A percentile compares a stretch with the other conserved stretches of the same genome.
phyloP scores from a whole-genome alignment of 1,140 invertebrate genomes.

The Drosophila grimshawi region DNA sequence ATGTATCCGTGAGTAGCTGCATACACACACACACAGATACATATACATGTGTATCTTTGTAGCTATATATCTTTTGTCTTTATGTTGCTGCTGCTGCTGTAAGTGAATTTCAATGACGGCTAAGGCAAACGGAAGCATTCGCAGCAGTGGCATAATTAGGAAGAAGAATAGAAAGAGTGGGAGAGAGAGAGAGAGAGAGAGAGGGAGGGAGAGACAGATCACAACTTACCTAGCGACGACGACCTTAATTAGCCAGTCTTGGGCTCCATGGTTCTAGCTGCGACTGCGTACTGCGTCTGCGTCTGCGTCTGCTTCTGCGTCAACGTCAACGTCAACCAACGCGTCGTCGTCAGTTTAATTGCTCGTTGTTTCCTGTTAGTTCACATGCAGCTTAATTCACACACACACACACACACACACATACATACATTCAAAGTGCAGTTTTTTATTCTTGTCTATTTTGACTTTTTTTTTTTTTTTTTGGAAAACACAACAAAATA shows the following conservation, averaged over 20 bases:
- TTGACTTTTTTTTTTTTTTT: conserved; percentile 22
- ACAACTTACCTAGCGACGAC: conserved; percentile 77
- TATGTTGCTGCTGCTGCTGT: conserved; percentile 27
- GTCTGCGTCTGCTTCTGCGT: conserved; percentile 22
- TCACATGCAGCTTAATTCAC: conserved; percentile 65
- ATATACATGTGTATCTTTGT: background rate
- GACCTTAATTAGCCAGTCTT: conserved; percentile 79
- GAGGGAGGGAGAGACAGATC: conserved; percentile 27
- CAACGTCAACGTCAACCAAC: conserved; percentile 18
- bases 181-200: conserved; percentile 12
- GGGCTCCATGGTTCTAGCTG: conserved; percentile 74
- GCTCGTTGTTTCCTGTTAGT: conserved; percentile 73
- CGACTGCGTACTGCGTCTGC: conserved; percentile 13
- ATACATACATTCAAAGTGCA: conserved; percentile 24
- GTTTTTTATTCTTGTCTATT: conserved; percentile 30
- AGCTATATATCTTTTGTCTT: conserved; percentile 30
- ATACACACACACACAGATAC: conserved; percentile 13
- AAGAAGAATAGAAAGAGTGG: conserved; percentile 13
- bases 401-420: conserved; percentile 36
- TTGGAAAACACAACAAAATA: conserved; percentile 25
- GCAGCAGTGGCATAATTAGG: conserved; percentile 18
- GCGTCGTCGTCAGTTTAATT: conserved; percentile 63
- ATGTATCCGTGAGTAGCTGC: conserved; percentile 21
- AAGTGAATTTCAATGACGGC: conserved; percentile 68
- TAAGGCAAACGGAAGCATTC: conserved; percentile 58